Percentiles rank a stretch among this genome's conserved stretches.
phyloP scores from a whole-genome alignment of 1,140 invertebrate species.

The Nebria ingens region DNA sequence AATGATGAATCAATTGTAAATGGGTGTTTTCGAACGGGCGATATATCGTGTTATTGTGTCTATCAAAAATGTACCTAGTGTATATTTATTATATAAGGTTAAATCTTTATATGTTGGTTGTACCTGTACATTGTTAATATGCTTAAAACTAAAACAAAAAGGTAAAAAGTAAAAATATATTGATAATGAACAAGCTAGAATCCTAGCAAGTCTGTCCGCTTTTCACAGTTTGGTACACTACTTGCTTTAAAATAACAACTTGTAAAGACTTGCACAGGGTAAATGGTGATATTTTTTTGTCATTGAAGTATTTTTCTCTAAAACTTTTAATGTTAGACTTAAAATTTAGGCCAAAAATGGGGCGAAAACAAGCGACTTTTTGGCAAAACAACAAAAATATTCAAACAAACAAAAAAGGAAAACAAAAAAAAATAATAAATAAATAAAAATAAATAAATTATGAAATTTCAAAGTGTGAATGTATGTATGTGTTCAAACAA shows the following conservation, averaged over 20 bases:
- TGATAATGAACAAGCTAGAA: conserved; percentile 34
- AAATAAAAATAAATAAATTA: no score
- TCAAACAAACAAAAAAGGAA: no score
- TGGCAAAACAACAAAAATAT: no score
- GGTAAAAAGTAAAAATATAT: no score
- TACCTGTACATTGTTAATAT: conserved; percentile 34
- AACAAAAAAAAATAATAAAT: no score
- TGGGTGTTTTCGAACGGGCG: no score
- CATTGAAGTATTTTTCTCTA: conserved; percentile 36
- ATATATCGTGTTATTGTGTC: no score
- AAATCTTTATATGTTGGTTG: conserved; percentile 28
- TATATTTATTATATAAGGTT: neutral
- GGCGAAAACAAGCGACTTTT: neutral
- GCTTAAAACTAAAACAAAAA: no score
- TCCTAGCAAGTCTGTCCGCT: conserved; percentile 37
- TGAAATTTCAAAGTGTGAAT: neutral
- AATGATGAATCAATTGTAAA: no score
- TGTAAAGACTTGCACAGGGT: conserved; percentile 39
- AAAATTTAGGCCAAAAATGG: conserved; percentile 24
- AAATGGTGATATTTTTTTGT: conserved; percentile 39
- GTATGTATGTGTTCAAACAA: neutral
- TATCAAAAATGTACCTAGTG: no score
- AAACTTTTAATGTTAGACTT: conserved; percentile 35
- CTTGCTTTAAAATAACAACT: conserved; percentile 36
- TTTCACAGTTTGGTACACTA: conserved; percentile 33